A percentile compares a stretch with the other conserved stretches of the same genome.
phyloP scores from a whole-genome alignment of 2,797 vertebrate species.

The Tapirus indicus region DNA sequence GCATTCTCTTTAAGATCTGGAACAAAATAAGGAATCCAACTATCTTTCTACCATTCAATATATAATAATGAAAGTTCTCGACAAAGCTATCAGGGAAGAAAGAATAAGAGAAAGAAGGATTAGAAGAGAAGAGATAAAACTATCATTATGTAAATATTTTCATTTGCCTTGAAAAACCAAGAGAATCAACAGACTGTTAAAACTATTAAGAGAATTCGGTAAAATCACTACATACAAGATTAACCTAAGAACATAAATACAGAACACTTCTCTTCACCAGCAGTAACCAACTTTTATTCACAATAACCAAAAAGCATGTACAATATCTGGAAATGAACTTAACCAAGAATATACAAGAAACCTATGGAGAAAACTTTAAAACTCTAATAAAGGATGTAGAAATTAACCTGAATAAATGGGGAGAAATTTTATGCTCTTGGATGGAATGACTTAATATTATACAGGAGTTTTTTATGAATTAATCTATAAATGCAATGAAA shows the following conservation, averaged over 20 bases:
- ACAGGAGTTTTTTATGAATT: not conserved
- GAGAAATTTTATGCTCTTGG: not conserved
- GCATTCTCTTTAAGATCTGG: not conserved
- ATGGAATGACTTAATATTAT: not conserved
- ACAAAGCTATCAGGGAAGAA: not conserved
- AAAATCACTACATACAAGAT: not conserved
- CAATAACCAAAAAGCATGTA: not conserved
- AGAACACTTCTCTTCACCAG: not conserved
- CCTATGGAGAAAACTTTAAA: not conserved
- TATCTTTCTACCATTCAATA: not conserved
- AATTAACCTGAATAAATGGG: not conserved
- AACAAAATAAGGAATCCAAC: not conserved
- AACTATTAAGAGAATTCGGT: not conserved
- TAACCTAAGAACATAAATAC: slow-evolving; percentile 1
- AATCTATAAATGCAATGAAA: not conserved
- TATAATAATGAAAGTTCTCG: not conserved
- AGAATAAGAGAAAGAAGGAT: not conserved
- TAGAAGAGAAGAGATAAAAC: not conserved
- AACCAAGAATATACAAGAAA: not conserved
- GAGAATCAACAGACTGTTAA: not conserved
- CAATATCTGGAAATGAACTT: not conserved
- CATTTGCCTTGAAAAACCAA: slow-evolving; percentile 1
- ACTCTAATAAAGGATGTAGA: not conserved
- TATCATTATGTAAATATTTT: not conserved
- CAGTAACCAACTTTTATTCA: not conserved